Evolutionary conservation across 2,888 invertebrate species (phyloP), one percentile per base, ranked within the genome.

Genomic region (Mycalesis mineus): DNA sequence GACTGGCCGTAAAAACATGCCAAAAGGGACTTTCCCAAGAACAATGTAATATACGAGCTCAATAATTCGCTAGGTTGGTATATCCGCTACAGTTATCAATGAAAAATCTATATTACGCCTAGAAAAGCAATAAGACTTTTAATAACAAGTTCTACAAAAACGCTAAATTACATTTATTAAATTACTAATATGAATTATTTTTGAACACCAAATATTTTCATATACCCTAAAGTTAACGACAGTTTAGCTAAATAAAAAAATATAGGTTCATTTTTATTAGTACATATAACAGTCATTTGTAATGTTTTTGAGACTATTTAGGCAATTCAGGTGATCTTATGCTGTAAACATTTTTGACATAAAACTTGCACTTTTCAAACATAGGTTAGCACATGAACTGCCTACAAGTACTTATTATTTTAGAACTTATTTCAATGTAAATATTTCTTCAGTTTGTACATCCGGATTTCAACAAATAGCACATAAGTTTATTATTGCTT

Each of bases 241-340:
- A 82, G 84, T 76, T 84, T 83, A 82, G 84, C 85, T 88, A 87
- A 84, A 77, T 87, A 88, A 88, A 88, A 88, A 88, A 88, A 88
- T 87, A 88, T 85, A 88, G 78, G 81, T 68, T 57, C 65, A 44
- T 69, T 73, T 67, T 74, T 74, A 71, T 79, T 79, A 79, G 74
- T 84, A n/a, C n/a, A n/a, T n/a, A 85, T 79, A 83, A 79, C 83
- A 80, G 84, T 79, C 75, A 76, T 71, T 83, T 80, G 79, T 84
- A 76, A 76, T 74, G 79, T 84, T 85, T 72, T 68, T 74, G 75
- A 75, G 77, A 78, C 74, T 77, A 77, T 77, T 75, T 79, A 82
- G 79, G 80, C 82, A 22, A 22, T 22, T 22, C 22, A 22, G 22
- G 22, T 22, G 72, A 75, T 86, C 11, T 36, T 36, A 36, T 36